phyloP scores from a whole-genome alignment of 2,797 vertebrate genomes.

The Acanthurus lineatus region DNA sequence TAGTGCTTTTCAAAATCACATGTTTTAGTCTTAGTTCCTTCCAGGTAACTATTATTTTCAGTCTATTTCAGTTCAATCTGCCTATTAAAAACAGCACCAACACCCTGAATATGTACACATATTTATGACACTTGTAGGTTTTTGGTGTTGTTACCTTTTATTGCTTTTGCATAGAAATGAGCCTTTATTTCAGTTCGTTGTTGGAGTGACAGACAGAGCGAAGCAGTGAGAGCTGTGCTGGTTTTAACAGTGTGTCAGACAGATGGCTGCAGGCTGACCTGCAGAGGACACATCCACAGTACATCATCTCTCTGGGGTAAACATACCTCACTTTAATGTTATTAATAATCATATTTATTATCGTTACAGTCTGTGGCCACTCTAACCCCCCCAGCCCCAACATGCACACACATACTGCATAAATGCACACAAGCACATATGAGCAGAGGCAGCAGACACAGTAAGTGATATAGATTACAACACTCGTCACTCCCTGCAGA shows the following conservation, averaged over 20 bases:
- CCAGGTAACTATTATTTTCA: too few relatives aligned
- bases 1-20: neutral
- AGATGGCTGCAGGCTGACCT: conserved; percentile 43
- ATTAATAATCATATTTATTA: conserved; percentile 78
- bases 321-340: conserved; percentile 68
- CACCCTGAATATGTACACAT: too few relatives aligned
- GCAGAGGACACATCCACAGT: conserved; percentile 49
- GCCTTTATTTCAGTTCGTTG: too few relatives aligned
- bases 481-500: conserved; percentile 45
- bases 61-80: neutral
- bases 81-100: too few relatives aligned
- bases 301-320: conserved; percentile 57
- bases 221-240: neutral
- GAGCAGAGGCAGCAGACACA: conserved; percentile 36
- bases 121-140: too few relatives aligned
- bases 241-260: conserved; percentile 18
- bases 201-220: too few relatives aligned
- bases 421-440: conserved; percentile 24
- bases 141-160: too few relatives aligned
- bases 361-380: conserved; percentile 68
- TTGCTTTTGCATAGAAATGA: too few relatives aligned
- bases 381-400: conserved; percentile 6
- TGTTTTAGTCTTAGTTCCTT: neutral
- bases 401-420: conserved; percentile 22
- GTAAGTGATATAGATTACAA: conserved; percentile 75